Evolutionary conservation across 2,888 invertebrate genomes (phyloP).

Genomic region (Tholera decimalis): DNA sequence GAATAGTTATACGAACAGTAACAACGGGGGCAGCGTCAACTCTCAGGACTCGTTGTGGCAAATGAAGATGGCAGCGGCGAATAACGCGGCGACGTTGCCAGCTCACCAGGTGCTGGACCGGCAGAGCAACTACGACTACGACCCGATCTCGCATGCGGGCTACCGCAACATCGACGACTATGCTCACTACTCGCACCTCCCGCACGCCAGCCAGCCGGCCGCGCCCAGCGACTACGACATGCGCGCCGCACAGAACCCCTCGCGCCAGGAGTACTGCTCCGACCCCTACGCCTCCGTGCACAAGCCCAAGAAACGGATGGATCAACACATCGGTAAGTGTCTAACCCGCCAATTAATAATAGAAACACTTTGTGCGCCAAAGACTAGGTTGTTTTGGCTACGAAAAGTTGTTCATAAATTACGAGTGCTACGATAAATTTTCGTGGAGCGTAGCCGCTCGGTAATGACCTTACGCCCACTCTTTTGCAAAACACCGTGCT

Average conservation of each 20-base stretch:
- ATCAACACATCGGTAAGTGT: slow-evolving; percentile 95
- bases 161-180: slow-evolving; percentile 96
- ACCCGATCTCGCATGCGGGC: slow-evolving; percentile 95
- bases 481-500: slow-evolving; percentile 22
- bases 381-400: slow-evolving; percentile 21
- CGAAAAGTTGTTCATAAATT: slow-evolving; percentile 51
- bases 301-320: slow-evolving; percentile 97
- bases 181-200: slow-evolving; percentile 95
- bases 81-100: slow-evolving; percentile 92
- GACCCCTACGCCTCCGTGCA: slow-evolving; percentile 97
- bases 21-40: slow-evolving; percentile 98
- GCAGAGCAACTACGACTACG: slow-evolving; percentile 94
- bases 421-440: slow-evolving; percentile 52
- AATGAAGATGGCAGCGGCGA: slow-evolving; percentile 97
- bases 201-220: slow-evolving; percentile 80
- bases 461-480: slow-evolving; percentile 51
- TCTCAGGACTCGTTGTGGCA: slow-evolving; percentile 98
- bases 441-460: slow-evolving; percentile 23
- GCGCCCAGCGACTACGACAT: slow-evolving; percentile 91
- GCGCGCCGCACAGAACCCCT: slow-evolving; percentile 95
- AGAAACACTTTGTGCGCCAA: slow-evolving; percentile 23
- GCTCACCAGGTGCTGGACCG: slow-evolving; percentile 91
- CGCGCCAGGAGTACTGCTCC: slow-evolving; percentile 96
- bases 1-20: slow-evolving; percentile 98
- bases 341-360: slow-evolving; percentile 27